Evolutionary conservation across 2,888 invertebrate species (phyloP), one percentile per base, ranked within the genome.

Genomic region (Charanyca ferruginea): DNA sequence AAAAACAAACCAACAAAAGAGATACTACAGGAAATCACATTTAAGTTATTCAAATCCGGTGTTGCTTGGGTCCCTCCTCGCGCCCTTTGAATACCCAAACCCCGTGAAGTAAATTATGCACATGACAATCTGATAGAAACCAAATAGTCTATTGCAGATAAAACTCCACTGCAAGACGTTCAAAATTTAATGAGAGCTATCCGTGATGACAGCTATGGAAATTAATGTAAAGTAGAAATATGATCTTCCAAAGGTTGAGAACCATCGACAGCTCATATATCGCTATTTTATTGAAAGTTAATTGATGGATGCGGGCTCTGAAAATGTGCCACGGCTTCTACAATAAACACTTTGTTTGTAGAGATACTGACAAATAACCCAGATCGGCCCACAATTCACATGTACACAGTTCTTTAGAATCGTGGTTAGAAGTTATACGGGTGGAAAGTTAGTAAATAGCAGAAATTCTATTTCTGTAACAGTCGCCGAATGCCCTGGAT

Each of bases 251-350:
- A 64, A 76, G 54, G 49, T 80, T 85, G 80, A 75, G 81, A 76
- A 23, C 47, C 70, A 23, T 52, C 35, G 65, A 23, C 49, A 69
- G 66, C 77, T 73, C 72, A 74, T 59, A 77, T 84, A 83, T 87
- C 83, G 79, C 71, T 71, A 82, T 85, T 90, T 89, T 89, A 92
- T 91, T 91, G 88, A 80, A 85, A 83, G 87, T 84, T 91, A 91
- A 92, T 91, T 91, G 89, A 88, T 85, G 87, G 81, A 91, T 89
- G 89, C 90, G 90, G 90, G 89, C 84, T 77, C 73, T 77, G 77
- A 80, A 87, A 85, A 84, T 86, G 84, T 88, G 87, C 84, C 87
- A 85, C 68, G 81, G 83, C 80, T 75, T 71, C 65, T 80, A 75
- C 67, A 73, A 77, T 78, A 78, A 82, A 81, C 79, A 79, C 65